Evolutionary conservation across 2,888 invertebrate genomes (phyloP), one percentile per base, ranked within the genome.

Genomic region (Epiblema foenella): DNA sequence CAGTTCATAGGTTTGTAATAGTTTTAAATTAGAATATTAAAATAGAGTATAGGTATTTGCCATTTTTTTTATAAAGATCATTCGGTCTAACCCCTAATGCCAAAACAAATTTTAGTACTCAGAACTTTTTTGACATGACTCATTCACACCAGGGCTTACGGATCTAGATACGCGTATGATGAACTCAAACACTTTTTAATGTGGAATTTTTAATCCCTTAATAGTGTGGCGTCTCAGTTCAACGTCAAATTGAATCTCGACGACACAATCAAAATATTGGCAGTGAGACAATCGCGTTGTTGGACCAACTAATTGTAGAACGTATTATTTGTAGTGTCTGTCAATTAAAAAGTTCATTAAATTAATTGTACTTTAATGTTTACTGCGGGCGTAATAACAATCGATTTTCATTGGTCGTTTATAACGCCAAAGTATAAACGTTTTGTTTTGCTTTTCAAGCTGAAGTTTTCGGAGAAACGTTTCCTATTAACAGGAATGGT

Each of bases 181-280:
- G 7, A 49, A 20, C 66, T 33, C 18, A 49, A 49, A 57, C 20
- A 54, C 37, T 52, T 39, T 51, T 58, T 37, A 49, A 56, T 24
- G 49, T 49, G 33, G 49, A 37, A 59, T 67, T 15, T 49, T 10
- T 3, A 15, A 20, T 4, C n/a, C 17, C 15, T 63, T 56, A 37
- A 20, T 37, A 20, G 12, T 37, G 39, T 20, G 10, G n/a, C n/a
- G 10, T 39, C n/a, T 39, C 54, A 39, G 39, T 64, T 24, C n/a
- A 54, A 54, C 24, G 42, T 59, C 18, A 51, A 29, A 17, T 15
- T 64, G 15, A 56, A 57, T 69, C 64, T 68, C 52, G 68, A 71
- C 66, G 66, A 70, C 54, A 62, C 56, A 68, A 70, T 73, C 71
- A 72, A 72, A 75, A 73, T 72, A 73, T 75, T 75, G 75, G 75